Percentiles rank a stretch among this genome's conserved stretches.
Conservation (phyloP, 2,797 vertebrate species). For the Lerista edwardsae region DNA sequence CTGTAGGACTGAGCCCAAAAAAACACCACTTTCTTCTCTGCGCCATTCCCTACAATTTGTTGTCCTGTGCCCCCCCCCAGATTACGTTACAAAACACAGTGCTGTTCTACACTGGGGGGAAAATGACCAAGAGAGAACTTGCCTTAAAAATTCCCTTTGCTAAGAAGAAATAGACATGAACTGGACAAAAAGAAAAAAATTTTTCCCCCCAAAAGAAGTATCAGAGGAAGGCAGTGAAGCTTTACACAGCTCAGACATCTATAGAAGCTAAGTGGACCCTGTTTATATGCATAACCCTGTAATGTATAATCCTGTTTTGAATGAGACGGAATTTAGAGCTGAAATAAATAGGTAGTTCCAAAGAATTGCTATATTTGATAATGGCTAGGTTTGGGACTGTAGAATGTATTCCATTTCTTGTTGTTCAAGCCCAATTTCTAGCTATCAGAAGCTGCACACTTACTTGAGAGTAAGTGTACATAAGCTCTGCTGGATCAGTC, state of each 20-base stretch:
- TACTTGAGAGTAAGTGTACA: neutral
- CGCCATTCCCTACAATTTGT: conserved; percentile 14
- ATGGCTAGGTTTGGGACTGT: neutral
- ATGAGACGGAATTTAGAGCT: neutral
- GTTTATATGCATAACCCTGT: neutral
- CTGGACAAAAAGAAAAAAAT: neutral
- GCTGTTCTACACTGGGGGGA: conserved; percentile 25
- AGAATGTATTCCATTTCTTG: neutral
- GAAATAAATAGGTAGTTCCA: neutral
- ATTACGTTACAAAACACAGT: conserved; percentile 38
- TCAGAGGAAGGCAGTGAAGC: neutral
- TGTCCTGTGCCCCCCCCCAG: conserved; percentile 43
- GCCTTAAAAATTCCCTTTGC: conserved; percentile 46
- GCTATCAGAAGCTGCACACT: neutral
- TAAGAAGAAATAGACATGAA: conserved; percentile 14
- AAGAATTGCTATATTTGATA: neutral
- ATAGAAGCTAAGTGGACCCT: neutral
- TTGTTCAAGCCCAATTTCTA: neutral
- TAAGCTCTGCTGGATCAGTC: too few relatives aligned
- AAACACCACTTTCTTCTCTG: conserved; percentile 52
- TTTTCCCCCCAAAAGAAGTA: neutral
- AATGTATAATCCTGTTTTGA: neutral
- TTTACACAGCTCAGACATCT: neutral
- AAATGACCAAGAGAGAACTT: conserved; percentile 10
- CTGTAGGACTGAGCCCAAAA: conserved; percentile 50